phyloP scores from a whole-genome alignment of 2,888 invertebrate genomes.

The Leptopilina myrica region DNA sequence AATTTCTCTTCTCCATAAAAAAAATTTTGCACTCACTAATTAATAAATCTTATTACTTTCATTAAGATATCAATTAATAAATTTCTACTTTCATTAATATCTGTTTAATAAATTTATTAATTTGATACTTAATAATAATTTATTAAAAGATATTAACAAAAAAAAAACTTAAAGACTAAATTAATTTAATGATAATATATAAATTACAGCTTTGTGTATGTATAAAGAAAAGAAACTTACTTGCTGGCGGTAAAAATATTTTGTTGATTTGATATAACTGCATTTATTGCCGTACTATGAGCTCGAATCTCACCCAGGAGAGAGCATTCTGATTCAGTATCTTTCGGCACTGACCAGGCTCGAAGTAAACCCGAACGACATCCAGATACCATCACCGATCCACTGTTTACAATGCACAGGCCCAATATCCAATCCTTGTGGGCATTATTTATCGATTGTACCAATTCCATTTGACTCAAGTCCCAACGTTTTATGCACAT shows the following conservation, averaged over 20 bases:
- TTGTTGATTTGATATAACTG: constrained; percentile 82
- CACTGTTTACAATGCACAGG: constrained; percentile 79
- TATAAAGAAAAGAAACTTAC: constrained; percentile 78
- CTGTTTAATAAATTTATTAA: too few species aligned
- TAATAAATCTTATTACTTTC: too few species aligned
- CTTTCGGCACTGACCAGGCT: constrained; percentile 81
- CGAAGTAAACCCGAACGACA: constrained; percentile 88
- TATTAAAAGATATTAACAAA: too few species aligned
- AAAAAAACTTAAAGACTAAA: too few species aligned
- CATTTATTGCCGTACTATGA: constrained; percentile 83
- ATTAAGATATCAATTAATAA: too few species aligned
- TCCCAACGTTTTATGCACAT: constrained; percentile 92
- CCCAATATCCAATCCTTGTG: constrained; percentile 94
- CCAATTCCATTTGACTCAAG: constrained; percentile 79
- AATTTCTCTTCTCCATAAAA: constrained; percentile 11
- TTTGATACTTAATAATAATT: too few species aligned
- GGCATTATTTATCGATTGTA: constrained; percentile 86
- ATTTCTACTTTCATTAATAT: too few species aligned
- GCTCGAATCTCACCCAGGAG: constrained; percentile 83
- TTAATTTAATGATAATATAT: too few species aligned
- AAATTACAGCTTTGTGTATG: constrained; percentile 6
- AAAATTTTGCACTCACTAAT: not conserved
- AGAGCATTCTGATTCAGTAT: constrained; percentile 81
- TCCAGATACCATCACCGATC: constrained; percentile 82
- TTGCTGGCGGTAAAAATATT: constrained; percentile 90